Base-by-base conservation (phyloP, 2,113 vertebrate genomes). In the Progne subis region DNA sequence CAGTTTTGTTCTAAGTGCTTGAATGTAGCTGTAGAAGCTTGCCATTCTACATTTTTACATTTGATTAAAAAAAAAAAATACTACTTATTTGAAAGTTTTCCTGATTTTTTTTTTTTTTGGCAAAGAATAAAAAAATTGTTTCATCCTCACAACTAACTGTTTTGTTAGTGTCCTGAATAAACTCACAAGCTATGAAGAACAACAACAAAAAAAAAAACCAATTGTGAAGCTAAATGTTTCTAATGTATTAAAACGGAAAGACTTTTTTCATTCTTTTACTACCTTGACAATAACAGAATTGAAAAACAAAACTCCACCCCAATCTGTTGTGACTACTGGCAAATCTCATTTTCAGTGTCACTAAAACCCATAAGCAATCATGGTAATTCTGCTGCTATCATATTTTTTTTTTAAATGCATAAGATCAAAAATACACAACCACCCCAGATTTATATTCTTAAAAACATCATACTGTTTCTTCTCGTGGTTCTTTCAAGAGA, bases 281-380 rank as follows among this genome's bases (percentile, higher is more conserved):
- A 87, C 74, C 68, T 88, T 20, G 14, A 79, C 70, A 97, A 43
- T 79, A 92, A 92, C 34, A 90, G 80, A 96, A 95, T 50, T 69
- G 39, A 87, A 76, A 61, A 91, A 21, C 61, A 87, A 49, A 95
- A 86, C 26, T 84, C 61, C 5, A 32, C 12, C 13, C 28, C 6
- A 16, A 47, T 24, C 41, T 59, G 8, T 11, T 92, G 78, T 57
- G 61, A 80, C 91, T 89, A 93, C 47, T 93, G 65, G 20, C 44
- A 89, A 68, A 74, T 96, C 82, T 96, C 32, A 32, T 95, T 94
- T 95, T 95, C 68, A 85, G 37, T 84, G 61, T 89, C 86, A 94
- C 53, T 85, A 75, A 87, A 94, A 78, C 47, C 46, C 12, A 7
- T 44, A 74, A 46, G 50, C 77, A 92, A 95, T 88, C 72, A 81